Evolutionary conservation across 1,140 invertebrate genomes (phyloP), one percentile per base, ranked within the genome.

Genomic region (Drosophila ananassae): DNA sequence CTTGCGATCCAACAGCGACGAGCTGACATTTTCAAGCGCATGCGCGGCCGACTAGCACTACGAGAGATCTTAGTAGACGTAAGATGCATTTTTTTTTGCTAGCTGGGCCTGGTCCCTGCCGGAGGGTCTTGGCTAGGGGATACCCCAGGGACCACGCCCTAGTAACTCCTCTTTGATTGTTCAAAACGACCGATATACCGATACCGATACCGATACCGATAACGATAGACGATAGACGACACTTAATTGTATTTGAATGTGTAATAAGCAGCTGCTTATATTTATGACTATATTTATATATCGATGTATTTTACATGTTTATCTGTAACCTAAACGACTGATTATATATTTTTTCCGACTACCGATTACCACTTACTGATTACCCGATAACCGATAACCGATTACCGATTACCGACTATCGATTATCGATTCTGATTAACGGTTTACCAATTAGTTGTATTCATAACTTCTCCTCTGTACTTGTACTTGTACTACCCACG

Each of bases 291-390:
- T 69, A 69, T 71, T 67, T 82, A 76, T 83, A 77, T 77, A 77
- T 81, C 72, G 69, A 71, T 77, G 54, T 81, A 67, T 58, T 58
- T 69, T 76, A 83, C 74, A 76, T 79, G 72, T 80, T 85, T 77
- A 79, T 87, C 79, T 77, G 57, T 61, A 87, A 84, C 81, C 77
- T 84, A 77, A 84, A 87, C 80, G 82, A 87, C 82, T 87, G 82
- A 87, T 87, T 87, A 89, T 89, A 76, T 87, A 87, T 89, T 87
- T 87, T 87, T 64, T 50, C 54, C 41, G 13, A 44, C 17, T 44
- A 41, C 37, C 37, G 12, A 12, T 41, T 41, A 41, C 39, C 39
- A 13, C 12, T 41, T 41, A 41, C 41, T 44, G 41, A n/a, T 37
- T 12, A 37, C 5, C 30, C 6, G 2, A 8, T 32, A 8, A 32